Conservation (phyloP, 1,140 invertebrate species). For the Bombus ignitus region DNA sequence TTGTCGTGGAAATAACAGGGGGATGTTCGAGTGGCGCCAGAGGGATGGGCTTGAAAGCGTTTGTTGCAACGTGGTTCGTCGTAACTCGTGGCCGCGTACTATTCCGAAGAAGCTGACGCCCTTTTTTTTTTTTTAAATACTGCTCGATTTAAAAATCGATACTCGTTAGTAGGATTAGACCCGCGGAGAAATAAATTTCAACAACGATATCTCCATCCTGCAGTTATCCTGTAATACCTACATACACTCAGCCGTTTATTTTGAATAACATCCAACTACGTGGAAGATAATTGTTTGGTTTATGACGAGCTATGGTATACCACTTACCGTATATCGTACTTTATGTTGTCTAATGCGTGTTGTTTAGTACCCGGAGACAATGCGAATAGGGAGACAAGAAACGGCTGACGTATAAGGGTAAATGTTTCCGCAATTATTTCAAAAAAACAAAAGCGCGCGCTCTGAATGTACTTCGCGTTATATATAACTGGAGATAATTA, state of each 20-base stretch:
- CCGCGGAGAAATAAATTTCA: not conserved
- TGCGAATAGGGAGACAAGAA: not conserved
- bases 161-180: not conserved
- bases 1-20: not conserved
- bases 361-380: not conserved
- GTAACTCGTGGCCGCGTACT: not conserved
- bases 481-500: not conserved
- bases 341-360: not conserved
- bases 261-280: not conserved
- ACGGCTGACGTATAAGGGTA: not conserved
- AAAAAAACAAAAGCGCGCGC: not conserved
- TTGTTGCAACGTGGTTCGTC: not conserved
- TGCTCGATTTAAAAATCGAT: too few species aligned
- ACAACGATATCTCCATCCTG: not conserved
- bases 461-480: not conserved
- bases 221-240: not conserved
- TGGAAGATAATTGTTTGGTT: not conserved
- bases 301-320: not conserved
- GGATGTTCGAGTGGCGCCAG: not conserved
- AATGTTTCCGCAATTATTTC: conserved; percentile 3
- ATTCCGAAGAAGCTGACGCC: too few species aligned
- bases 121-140: not conserved
- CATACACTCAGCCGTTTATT: too few species aligned
- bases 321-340: not conserved
- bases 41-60: too few species aligned